Evolutionary conservation across 2,888 invertebrate species (phyloP).

Genomic region (Acronicta aceris): DNA sequence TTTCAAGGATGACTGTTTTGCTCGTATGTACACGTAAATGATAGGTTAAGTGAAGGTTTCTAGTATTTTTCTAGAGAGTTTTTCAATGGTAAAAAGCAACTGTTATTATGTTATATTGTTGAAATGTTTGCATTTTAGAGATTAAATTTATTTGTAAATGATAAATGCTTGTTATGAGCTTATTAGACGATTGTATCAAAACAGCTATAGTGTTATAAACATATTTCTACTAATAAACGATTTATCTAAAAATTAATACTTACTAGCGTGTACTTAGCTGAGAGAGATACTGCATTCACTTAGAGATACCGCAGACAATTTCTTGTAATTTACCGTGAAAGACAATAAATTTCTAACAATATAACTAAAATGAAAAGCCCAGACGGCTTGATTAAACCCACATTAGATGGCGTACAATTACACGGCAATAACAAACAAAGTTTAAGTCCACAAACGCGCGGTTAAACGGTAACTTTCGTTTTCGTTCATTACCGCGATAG

Average conservation of each 20-base stretch:
- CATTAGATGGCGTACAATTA: constrained; percentile 35
- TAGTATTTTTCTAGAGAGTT: neutral
- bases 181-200: too few species aligned
- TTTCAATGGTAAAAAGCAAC: constrained; percentile 1
- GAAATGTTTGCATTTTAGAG: too few species aligned
- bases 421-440: constrained; percentile 39
- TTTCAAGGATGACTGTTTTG: constrained; percentile 54
- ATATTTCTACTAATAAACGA: too few species aligned
- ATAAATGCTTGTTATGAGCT: too few species aligned
- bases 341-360: constrained; percentile 14
- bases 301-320: neutral
- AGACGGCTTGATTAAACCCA: constrained; percentile 24
- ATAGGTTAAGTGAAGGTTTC: constrained; percentile 20
- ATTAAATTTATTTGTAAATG: too few species aligned
- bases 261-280: too few species aligned
- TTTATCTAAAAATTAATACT: too few species aligned
- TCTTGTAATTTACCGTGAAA: neutral
- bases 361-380: constrained; percentile 13
- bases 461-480: constrained; percentile 67
- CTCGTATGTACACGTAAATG: constrained; percentile 26
- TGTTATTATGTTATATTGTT: too few species aligned
- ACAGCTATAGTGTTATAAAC: too few species aligned
- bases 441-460: constrained; percentile 35
- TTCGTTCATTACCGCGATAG: constrained; percentile 65
- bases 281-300: too few species aligned